Evolutionary conservation across 2,797 vertebrate species (phyloP).

Genomic region (Atherinosoma microstoma): DNA sequence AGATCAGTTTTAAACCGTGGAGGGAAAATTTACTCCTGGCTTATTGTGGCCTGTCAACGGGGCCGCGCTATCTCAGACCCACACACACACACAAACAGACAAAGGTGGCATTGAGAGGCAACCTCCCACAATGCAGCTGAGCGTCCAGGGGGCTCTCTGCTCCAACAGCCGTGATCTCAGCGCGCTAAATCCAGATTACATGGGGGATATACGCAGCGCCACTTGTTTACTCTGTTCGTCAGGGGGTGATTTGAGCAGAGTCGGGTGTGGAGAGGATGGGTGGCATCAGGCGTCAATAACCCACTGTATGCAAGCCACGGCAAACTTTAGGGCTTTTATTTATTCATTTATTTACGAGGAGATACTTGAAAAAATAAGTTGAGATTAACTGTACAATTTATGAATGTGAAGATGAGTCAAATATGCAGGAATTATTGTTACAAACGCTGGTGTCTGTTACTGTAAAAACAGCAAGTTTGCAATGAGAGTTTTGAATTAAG

Average conservation of each 20-base stretch:
- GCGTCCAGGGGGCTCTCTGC: constrained; percentile 70
- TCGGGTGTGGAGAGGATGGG: not conserved
- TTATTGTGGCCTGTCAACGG: constrained; percentile 82
- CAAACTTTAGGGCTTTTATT: not conserved
- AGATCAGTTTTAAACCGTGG: constrained; percentile 40
- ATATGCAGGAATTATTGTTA: too few species aligned
- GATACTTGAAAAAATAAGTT: too few species aligned
- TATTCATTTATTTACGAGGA: too few species aligned
- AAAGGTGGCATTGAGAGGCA: constrained; percentile 88
- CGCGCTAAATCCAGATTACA: constrained; percentile 90
- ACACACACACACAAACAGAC: constrained; percentile 63
- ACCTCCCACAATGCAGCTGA: constrained; percentile 85
- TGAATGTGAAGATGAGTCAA: not conserved
- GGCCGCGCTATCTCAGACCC: constrained; percentile 57
- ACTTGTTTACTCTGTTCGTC: constrained; percentile 83
- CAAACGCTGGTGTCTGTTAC: not conserved
- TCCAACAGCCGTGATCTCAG: constrained; percentile 83
- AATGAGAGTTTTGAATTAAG: not conserved
- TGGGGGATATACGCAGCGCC: constrained; percentile 87
- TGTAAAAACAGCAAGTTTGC: constrained; percentile 5
- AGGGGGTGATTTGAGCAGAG: constrained; percentile 57
- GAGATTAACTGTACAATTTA: not conserved
- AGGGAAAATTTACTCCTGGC: constrained; percentile 72
- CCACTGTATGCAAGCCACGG: not conserved
- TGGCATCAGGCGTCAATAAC: constrained; percentile 10